Evolutionary conservation across 2,888 invertebrate genomes (phyloP), one percentile per base, ranked within the genome.

Genomic region (Xanthorhoe designata): DNA sequence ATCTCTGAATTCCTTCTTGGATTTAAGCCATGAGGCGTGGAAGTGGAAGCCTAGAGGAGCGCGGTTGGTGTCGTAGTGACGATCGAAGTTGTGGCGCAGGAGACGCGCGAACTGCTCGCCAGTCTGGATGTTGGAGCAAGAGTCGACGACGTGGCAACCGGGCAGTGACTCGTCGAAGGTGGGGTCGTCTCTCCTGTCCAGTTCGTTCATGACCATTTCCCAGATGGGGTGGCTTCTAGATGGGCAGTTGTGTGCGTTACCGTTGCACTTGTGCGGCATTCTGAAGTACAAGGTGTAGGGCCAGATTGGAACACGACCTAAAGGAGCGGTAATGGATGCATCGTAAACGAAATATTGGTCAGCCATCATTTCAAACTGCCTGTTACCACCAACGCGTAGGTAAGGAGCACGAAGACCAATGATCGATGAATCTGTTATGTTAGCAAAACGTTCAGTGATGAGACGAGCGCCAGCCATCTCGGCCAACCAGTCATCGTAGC

Each of bases 141-240:
- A 98, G 86, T 98, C 98, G 0, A 98, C 98, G 94, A 98, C 98
- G 89, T 98, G 98, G 90, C 98, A 98, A 95, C 98, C 98, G 45
- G 98, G 98, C 64, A 98, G 94, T 4, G 97, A 97, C 88, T 98
- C 98, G 82, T 98, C 98, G 86, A 98, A 98, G 5, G 97, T 97
- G 4, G 98, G 98, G 83, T 98, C 98, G 86, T 98, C 98, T 88
- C 98, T 95, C 87, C 98, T 96, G 90, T 98, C 98, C 77, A 98
- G 91, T 87, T 98, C 98, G 85, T 98, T 98, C 97, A 98, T 98
- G 59, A 98, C 98, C 96, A 98, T 98, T 92, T 98, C 98, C 98
- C 98, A 98, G 50, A 98, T 97, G 29, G 98, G 98, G 82, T 98
- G 98, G 80, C 97, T 97, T 84, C 96, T 94, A 55, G 97, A 97